A percentile compares a stretch with the other conserved stretches of the same genome.
phyloP scores from a whole-genome alignment of 1,140 invertebrate genomes.

The Eciton burchellii region DNA sequence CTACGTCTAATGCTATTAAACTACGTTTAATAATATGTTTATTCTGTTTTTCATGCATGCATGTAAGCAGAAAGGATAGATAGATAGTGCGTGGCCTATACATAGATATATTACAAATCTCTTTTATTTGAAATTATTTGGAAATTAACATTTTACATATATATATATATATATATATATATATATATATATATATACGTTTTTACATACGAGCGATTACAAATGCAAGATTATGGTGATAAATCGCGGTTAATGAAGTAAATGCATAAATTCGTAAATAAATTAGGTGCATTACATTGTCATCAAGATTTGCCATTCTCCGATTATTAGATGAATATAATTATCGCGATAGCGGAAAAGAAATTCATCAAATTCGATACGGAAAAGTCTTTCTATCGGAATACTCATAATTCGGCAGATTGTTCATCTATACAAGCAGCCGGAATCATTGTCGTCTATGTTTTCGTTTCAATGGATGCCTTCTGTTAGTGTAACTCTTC shows the following conservation, averaged over 20 bases:
- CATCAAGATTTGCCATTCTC: no score
- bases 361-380: background rate
- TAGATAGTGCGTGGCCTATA: background rate
- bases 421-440: no score
- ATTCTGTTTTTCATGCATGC: no score
- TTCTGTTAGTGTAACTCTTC: slow-evolving; percentile 70
- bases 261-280: background rate
- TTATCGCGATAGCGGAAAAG: background rate
- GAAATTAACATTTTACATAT: background rate
- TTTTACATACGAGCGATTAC: no score
- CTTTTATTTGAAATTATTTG: no score
- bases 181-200: no score
- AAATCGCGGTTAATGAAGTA: background rate
- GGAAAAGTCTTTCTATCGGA: background rate
- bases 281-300: background rate
- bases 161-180: no score
- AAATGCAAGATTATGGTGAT: background rate
- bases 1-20: no score
- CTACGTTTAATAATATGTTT: no score
- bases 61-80: no score
- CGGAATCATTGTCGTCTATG: slow-evolving; percentile 70
- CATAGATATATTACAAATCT: background rate
- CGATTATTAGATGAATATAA: background rate
- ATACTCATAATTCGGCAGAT: background rate
- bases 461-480: slow-evolving; percentile 81